Percentiles rank a stretch among this genome's conserved stretches.
Conservation (phyloP, 2,113 vertebrate species). For the Muntiacus reevesi region DNA sequence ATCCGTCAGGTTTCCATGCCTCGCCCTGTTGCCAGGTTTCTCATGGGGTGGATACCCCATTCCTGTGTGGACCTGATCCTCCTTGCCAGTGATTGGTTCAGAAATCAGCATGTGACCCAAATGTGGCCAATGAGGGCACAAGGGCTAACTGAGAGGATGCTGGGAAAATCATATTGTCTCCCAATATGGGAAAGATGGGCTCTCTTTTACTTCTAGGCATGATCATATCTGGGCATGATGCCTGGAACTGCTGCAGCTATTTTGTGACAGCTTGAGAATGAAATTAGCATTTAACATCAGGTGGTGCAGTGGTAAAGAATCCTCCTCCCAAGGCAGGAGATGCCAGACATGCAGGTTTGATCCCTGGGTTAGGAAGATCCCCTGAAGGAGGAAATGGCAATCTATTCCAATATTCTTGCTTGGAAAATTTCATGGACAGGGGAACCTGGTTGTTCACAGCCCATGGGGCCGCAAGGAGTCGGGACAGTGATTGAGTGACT, state of each 20-base stretch:
- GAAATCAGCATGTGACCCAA: background rate
- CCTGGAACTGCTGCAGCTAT: background rate
- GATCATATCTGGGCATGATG: background rate
- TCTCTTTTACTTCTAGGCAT: background rate
- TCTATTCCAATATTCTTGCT: background rate
- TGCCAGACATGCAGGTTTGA: background rate
- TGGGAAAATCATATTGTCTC: background rate
- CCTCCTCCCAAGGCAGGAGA: background rate
- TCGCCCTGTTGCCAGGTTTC: background rate
- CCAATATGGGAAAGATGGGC: background rate
- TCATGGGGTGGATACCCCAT: fast-evolving
- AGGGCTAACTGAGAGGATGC: background rate
- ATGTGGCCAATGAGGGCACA: background rate
- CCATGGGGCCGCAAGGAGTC: fast-evolving
- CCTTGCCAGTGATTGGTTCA: background rate
- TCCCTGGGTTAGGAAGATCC: background rate
- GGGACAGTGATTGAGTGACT: background rate
- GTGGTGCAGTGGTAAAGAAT: background rate
- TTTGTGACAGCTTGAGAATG: background rate
- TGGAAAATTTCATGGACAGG: background rate
- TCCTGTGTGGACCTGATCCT: background rate
- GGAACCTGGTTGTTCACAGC: background rate
- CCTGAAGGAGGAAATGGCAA: background rate
- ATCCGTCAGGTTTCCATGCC: background rate
- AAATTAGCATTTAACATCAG: fast-evolving